phyloP scores from a whole-genome alignment of 1,140 invertebrate genomes.

The Tetragnatha versicolor region DNA sequence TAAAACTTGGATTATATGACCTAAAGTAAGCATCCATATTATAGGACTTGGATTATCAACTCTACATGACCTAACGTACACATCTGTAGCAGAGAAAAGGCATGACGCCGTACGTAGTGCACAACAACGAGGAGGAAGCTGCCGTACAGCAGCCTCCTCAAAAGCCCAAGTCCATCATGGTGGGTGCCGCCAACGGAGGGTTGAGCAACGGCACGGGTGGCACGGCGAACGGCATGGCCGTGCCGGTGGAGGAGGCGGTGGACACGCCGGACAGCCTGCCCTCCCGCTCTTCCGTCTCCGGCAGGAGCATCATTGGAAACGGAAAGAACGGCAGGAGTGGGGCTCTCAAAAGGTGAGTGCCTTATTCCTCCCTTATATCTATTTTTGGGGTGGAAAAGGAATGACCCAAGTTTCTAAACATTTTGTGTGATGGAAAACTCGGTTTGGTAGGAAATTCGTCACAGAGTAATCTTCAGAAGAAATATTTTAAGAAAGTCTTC shows the following conservation, averaged over 20 bases:
- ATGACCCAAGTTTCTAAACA: too few species aligned
- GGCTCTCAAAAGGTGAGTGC: constrained; percentile 39
- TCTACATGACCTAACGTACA: not conserved
- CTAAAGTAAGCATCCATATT: too few species aligned
- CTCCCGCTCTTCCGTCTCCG: constrained; percentile 43
- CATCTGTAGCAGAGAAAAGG: not conserved
- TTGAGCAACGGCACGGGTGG: constrained; percentile 2
- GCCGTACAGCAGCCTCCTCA: not conserved
- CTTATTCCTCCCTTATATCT: too few species aligned
- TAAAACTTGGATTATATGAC: too few species aligned
- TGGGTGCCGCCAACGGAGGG: not conserved
- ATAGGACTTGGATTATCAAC: not conserved
- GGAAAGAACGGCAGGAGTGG: constrained; percentile 45
- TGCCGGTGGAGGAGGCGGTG: constrained; percentile 18
- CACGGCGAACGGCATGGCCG: not conserved
- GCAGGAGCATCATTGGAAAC: constrained; percentile 47
- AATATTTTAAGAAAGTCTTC: too few species aligned
- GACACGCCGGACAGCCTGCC: constrained; percentile 45
- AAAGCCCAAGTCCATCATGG: constrained; percentile 49
- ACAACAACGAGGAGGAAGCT: constrained; percentile 19
- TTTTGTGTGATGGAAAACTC: too few species aligned
- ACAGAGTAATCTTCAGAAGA: too few species aligned
- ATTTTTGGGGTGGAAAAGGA: too few species aligned
- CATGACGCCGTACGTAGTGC: constrained; percentile 44
- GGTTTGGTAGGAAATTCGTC: too few species aligned